phyloP scores from a whole-genome alignment of 1,140 invertebrate genomes.

The Hylaeus anthracinus region DNA sequence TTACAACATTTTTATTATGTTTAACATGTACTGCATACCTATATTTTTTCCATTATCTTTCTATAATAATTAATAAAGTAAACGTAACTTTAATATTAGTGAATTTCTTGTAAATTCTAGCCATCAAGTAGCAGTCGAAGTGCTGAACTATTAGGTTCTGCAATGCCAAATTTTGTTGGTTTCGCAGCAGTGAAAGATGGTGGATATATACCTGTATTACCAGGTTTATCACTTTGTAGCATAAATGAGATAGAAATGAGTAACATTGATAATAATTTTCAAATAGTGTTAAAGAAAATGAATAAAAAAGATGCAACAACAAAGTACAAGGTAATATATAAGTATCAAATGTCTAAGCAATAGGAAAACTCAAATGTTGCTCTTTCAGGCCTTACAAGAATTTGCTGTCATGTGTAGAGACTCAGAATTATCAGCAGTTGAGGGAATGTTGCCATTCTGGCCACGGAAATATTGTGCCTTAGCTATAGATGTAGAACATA shows the following conservation, averaged over 20 bases:
- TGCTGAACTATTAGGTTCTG: slow-evolving; percentile 86
- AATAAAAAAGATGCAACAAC: slow-evolving; percentile 93
- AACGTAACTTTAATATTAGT: slow-evolving; percentile 39
- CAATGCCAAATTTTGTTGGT: slow-evolving; percentile 85
- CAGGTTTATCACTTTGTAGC: slow-evolving; percentile 79
- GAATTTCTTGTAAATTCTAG: slow-evolving; percentile 78
- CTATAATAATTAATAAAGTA: too few species aligned
- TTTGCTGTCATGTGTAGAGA: slow-evolving; percentile 85
- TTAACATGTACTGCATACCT: too few species aligned
- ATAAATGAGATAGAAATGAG: slow-evolving; percentile 82
- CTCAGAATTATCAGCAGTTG: slow-evolving; percentile 83
- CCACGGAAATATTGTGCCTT: slow-evolving; percentile 88
- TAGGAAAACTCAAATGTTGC: slow-evolving; percentile 11
- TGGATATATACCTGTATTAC: slow-evolving; percentile 83
- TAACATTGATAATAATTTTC: slow-evolving; percentile 83
- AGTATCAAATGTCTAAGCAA: background rate
- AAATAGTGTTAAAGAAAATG: slow-evolving; percentile 88
- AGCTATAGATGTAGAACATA: slow-evolving; percentile 88
- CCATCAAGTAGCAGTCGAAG: slow-evolving; percentile 91
- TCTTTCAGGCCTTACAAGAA: slow-evolving; percentile 88
- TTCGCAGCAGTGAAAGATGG: slow-evolving; percentile 85
- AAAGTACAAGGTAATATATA: slow-evolving; percentile 87
- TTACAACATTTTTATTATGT: background rate
- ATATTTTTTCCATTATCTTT: too few species aligned
- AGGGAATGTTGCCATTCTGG: slow-evolving; percentile 88